Conservation (phyloP, 2,888 invertebrate species). For the Folsomia candida region DNA sequence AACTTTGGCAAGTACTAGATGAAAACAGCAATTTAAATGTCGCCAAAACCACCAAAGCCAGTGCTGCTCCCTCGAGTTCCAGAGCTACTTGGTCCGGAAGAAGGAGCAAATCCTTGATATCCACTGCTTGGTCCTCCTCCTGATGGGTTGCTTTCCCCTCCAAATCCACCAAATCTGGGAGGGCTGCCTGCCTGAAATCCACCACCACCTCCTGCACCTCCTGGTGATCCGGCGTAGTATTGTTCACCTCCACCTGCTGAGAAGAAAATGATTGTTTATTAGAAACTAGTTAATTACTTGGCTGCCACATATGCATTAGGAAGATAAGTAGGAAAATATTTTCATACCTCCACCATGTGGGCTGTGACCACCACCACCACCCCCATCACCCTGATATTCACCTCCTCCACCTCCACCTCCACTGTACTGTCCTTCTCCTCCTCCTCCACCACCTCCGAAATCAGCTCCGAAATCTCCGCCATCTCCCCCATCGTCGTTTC, state of each 20-base stretch:
- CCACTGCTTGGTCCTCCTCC: slow-evolving; percentile 13
- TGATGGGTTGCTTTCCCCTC: slow-evolving; percentile 7
- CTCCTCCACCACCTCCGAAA: slow-evolving; percentile 25
- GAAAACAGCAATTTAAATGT: no score
- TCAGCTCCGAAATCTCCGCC: slow-evolving; percentile 11
- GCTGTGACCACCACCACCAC: slow-evolving; percentile 19
- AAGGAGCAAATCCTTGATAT: slow-evolving; percentile 29
- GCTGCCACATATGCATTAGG: no score
- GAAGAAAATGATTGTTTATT: no score
- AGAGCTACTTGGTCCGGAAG: slow-evolving; percentile 4
- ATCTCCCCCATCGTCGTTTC: slow-evolving; percentile 9
- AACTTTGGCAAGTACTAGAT: no score
- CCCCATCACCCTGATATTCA: slow-evolving; percentile 12
- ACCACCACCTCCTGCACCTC: slow-evolving; percentile 26
- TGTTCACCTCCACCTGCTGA: slow-evolving; percentile 19
- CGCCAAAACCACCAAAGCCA: slow-evolving; percentile 9
- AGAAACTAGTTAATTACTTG: no score
- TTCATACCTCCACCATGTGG: slow-evolving; percentile 19
- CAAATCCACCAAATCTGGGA: slow-evolving; percentile 24
- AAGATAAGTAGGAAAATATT: no score
- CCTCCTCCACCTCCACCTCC: slow-evolving; percentile 22
- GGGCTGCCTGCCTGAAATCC: slow-evolving; percentile 14
- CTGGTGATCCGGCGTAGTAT: slow-evolving; percentile 15
- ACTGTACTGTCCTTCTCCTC: not conserved
- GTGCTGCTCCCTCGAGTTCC: slow-evolving; percentile 16